A percentile compares a stretch with the other conserved stretches of the same genome.
Evolutionary conservation across 1,140 invertebrate species (phyloP).

Genomic region (Saxidomus purpurata): DNA sequence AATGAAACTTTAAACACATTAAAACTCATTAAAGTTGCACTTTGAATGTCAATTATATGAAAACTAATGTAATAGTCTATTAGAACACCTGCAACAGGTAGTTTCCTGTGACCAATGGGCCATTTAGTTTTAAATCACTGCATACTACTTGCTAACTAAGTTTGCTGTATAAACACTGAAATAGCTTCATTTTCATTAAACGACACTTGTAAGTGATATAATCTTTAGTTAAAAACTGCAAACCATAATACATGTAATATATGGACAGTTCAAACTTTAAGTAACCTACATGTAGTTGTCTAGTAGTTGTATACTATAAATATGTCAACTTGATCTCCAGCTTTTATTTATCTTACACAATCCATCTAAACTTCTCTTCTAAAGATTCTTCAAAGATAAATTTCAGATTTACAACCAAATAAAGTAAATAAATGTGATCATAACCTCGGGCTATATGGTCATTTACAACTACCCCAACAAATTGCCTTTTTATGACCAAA

Average conservation of each 20-base stretch:
- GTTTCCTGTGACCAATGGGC: background rate
- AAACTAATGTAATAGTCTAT: background rate
- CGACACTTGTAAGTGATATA: too few relatives aligned
- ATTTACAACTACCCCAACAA: background rate
- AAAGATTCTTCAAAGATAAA: constrained; percentile 8
- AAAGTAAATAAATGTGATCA: constrained; percentile 15
- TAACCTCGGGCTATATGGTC: constrained; percentile 3
- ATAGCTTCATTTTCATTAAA: too few relatives aligned
- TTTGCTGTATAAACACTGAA: too few relatives aligned
- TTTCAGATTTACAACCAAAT: constrained; percentile 10
- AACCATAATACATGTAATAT: too few relatives aligned
- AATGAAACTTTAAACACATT: background rate
- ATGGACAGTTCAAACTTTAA: too few relatives aligned
- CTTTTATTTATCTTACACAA: background rate
- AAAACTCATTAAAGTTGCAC: background rate
- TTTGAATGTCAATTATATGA: background rate
- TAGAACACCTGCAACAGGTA: background rate
- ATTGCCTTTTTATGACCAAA: background rate
- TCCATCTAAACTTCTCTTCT: background rate
- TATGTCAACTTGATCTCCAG: too few relatives aligned
- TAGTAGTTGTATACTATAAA: too few relatives aligned
- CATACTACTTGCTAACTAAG: too few relatives aligned
- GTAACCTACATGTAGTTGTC: too few relatives aligned
- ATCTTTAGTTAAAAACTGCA: too few relatives aligned
- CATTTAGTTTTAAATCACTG: too few relatives aligned